Base-by-base conservation (phyloP, 2,888 invertebrate genomes). In the Priocnemis perturbator region DNA sequence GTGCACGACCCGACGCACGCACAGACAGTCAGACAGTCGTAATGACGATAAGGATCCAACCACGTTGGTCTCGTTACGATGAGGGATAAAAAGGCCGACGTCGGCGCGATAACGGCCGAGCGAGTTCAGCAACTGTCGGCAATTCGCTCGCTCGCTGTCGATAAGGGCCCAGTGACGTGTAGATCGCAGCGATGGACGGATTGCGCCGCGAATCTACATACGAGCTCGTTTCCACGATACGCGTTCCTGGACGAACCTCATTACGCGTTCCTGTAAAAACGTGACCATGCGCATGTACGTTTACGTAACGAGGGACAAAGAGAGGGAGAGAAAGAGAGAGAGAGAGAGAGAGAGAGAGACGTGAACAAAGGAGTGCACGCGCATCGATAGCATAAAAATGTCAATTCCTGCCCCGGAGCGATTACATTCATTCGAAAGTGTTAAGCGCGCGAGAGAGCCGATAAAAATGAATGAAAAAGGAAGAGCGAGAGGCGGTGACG, bases 21-120 rank as follows among this genome's bases (percentile, higher is more conserved):
- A 72, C 73, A 75, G 66, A 74, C 69, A 60, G 71, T 78, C 73
- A 63, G 77, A 77, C 81, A 82, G 81, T 83, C 79, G 81, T 82
- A 83, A 82, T 76, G 79, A 81, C 73, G 83, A 83, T 83, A 82
- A 83, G 73, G 79, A 83, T 83, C 81, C 71, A 70, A 64, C 71
- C 68, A 17, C 73, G 79, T 73, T 71, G 67, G 73, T 74, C 74
- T 81, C 74, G 78, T 76, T 76, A 68, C 30, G 37, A 55, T 19
- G 30, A 60, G 30, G 52, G 60, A 45, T 37, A 26, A 53, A 67
- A 48, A 63, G 21, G 48, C 37, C 50, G 21, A 50, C 56, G 2
- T 20, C 45, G n/a, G 62, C 53, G 47, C 11, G 23, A 1, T 23
- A 44, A 56, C 57, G 15, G 50, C 50, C 17, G 47, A 56, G 21